Evolutionary conservation across 2,888 invertebrate genomes (phyloP).

Genomic region (Phyllotreta cruciferae): DNA sequence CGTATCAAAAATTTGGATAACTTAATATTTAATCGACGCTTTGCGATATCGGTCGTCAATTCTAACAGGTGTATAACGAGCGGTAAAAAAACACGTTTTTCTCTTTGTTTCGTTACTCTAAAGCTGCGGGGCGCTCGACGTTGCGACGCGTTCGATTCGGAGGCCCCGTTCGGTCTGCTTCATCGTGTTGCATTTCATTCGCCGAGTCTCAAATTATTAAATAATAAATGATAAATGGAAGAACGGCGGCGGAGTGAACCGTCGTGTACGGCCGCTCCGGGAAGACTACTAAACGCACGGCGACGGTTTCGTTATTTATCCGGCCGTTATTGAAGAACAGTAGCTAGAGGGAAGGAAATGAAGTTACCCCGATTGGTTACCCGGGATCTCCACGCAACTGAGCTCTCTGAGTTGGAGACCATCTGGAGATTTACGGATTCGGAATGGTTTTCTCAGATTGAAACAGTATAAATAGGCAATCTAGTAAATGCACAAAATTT

Average conservation of each 20-base stretch:
- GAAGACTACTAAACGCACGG: constrained; percentile 50
- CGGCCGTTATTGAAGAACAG: constrained; percentile 21
- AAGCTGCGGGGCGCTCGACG: constrained; percentile 1
- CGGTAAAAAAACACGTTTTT: constrained; percentile 25
- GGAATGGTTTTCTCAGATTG: too few species aligned
- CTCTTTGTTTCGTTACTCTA: background rate
- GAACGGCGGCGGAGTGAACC: constrained; percentile 45
- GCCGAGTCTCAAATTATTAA: constrained; percentile 4
- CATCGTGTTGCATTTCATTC: constrained; percentile 32
- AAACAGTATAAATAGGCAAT: too few species aligned
- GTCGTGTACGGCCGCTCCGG: constrained; percentile 52
- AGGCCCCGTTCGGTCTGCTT: constrained; percentile 34
- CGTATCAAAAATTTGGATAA: background rate
- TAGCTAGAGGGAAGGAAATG: constrained; percentile 10
- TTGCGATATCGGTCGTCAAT: constrained; percentile 11
- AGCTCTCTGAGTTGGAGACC: too few species aligned
- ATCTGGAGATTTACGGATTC: too few species aligned
- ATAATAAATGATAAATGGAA: constrained; percentile 41
- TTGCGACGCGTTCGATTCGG: constrained; percentile 26
- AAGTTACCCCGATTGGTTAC: background rate
- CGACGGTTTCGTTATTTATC: constrained; percentile 23
- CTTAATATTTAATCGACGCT: constrained; percentile 5
- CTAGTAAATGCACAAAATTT: too few species aligned
- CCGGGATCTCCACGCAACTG: background rate
- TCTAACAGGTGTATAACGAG: constrained; percentile 32